These are phyloP conservation scores for Hedychridium roseum DNA, from an alignment of 2,888 invertebrate species.

Conservation along the genomic window DNA sequence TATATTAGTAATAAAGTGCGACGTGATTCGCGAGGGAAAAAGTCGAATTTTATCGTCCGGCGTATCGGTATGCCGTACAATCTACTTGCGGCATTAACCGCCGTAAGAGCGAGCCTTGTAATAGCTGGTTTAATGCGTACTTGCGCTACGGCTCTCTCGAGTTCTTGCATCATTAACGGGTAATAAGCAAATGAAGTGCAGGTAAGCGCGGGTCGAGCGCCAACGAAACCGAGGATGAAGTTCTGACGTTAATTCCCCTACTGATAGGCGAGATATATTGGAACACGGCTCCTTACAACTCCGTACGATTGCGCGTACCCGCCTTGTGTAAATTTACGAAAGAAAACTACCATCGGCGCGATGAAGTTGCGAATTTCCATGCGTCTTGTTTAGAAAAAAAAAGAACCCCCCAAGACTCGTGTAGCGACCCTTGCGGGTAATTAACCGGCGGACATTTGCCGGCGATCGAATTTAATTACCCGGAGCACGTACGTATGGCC, in stretches of 20 bases:
- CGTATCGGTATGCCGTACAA: too few relatives aligned
- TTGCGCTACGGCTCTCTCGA: constrained; percentile 23
- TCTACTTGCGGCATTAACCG: constrained; percentile 32
- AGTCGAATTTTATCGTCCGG: too few relatives aligned
- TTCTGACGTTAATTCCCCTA: constrained; percentile 30
- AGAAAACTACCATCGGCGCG: too few relatives aligned
- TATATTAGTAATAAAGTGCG: too few relatives aligned
- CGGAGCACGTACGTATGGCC: constrained; percentile 5
- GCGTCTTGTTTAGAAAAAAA: too few relatives aligned
- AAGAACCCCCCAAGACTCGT: too few relatives aligned
- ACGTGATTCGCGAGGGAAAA: too few relatives aligned
- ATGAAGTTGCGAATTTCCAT: too few relatives aligned
- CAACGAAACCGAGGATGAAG: constrained; percentile 28
- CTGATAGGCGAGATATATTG: too few relatives aligned
- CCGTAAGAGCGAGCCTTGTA: constrained; percentile 36
- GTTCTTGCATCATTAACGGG: constrained; percentile 43
- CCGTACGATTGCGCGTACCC: too few relatives aligned
- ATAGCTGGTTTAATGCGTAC: constrained; percentile 38
- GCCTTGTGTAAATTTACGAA: too few relatives aligned
- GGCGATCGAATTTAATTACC: constrained; percentile 29
- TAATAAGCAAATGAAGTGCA: constrained; percentile 41
- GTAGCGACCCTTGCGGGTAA: constrained; percentile 9
- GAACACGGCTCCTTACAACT: too few relatives aligned
- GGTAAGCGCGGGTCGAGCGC: constrained; percentile 30
- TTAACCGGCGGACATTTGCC: constrained; percentile 12